Percentiles rank a stretch among this genome's conserved stretches.
Evolutionary conservation across 30 jellyfish, hydroid and myxozoan species (phyloP).

Genomic region (Cassiopea xamachana): DNA sequence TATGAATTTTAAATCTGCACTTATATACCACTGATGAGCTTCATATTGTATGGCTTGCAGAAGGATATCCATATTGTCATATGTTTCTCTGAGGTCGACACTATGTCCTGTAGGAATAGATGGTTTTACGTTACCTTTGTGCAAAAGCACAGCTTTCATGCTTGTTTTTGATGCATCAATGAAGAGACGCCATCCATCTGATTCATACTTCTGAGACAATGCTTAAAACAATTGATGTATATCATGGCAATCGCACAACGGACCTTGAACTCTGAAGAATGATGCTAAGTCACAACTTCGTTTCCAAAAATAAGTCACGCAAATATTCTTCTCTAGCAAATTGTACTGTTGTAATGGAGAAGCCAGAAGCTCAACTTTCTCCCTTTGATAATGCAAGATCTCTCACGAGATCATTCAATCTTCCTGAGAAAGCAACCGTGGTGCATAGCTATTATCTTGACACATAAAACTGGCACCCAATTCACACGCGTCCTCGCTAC

Average conservation of each 20-base stretch:
- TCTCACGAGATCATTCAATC: constrained; percentile 25
- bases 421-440: constrained; percentile 33
- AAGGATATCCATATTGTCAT: constrained; percentile 34
- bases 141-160: constrained; percentile 19
- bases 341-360: constrained; percentile 22
- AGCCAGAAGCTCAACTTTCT: constrained; percentile 34
- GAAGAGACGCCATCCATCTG: constrained; percentile 37
- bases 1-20: constrained; percentile 40
- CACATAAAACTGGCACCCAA: constrained; percentile 22
- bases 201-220: constrained; percentile 37
- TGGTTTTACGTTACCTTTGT: constrained; percentile 15
- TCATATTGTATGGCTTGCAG: constrained; percentile 37
- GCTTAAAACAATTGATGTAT: constrained; percentile 1
- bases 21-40: constrained; percentile 24
- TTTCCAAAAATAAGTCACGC: constrained; percentile 22
- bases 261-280: constrained; percentile 28
- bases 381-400: constrained; percentile 26
- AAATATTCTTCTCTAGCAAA: constrained; percentile 18
- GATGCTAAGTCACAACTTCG: constrained; percentile 28
- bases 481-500: constrained; percentile 29
- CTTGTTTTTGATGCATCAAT: constrained; percentile 1
- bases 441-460: constrained; percentile 28
- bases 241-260: constrained; percentile 33
- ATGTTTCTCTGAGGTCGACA: constrained; percentile 26
- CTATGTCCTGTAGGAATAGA: constrained; percentile 21